Base-by-base conservation (phyloP, 2,113 vertebrate genomes). In the Protobothrops mucrosquamatus region DNA sequence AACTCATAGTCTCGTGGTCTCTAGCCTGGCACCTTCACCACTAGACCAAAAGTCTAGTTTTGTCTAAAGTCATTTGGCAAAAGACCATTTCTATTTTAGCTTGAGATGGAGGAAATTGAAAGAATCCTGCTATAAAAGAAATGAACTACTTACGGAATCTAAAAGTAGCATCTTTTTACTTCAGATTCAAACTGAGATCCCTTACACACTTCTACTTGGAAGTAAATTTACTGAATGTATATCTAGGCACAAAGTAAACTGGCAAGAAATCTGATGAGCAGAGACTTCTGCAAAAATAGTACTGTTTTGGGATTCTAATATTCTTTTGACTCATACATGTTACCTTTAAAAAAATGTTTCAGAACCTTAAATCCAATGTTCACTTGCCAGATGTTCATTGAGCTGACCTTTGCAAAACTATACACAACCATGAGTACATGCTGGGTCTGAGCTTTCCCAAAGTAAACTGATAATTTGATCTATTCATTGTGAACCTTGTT, bases 391-490 rank as follows among this genome's bases (percentile, higher is more conserved):
- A 57, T 43, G 26, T 51, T 51, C 43, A n/a, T 29, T 34, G 15
- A 90, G 92, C 92, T 43, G 48, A 87, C 93, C 91, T 22, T 89
- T 61, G 20, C 11, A n/a, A 69, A 34, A 92, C 20, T 6, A 52
- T 90, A 88, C 87, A 85, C 85, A 85, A 3, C 34, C 90, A 52
- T 61, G 61, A 10, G 88, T 48, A 93, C 14, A 64, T 23, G 26
- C 85, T 95, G 69, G 34, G 46, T 1, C 90, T 39, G 8, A 92
- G 87, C 93, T 93, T 86, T 52, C 91, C 92, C 95, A 95, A 85
- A 91, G 22, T 34, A 61, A 74, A 90, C 85, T 90, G 89, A 23
- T 93, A 90, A 91, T 69, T 46, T 92, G 54, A 34, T 81, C 93
- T 88, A 93, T 0, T 0, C 55, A 20, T 59, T 92, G 51, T 92